These are phyloP conservation scores for Podiceps cristatus DNA, from an alignment of 2,113 vertebrate species.

Conservation along the genomic window DNA sequence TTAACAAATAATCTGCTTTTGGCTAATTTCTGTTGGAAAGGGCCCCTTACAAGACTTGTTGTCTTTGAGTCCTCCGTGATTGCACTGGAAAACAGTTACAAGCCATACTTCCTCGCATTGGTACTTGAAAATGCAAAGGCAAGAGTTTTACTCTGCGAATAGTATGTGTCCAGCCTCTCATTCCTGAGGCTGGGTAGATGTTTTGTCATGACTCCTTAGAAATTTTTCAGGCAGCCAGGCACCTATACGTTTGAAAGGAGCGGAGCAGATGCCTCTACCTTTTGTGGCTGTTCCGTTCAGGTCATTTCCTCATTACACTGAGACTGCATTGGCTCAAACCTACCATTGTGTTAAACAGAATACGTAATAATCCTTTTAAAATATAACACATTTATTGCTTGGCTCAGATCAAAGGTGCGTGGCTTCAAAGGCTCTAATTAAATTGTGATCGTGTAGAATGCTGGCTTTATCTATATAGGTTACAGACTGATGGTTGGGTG, in stretches of 20 bases:
- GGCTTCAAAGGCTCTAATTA: constrained; percentile 58
- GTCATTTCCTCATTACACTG: constrained; percentile 42
- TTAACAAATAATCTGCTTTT: neutral
- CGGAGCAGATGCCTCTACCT: neutral
- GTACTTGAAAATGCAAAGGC: neutral
- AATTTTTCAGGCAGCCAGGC: neutral
- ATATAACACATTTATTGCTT: constrained; percentile 29
- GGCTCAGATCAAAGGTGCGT: constrained; percentile 32
- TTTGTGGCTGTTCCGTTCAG: neutral
- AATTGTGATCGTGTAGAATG: neutral
- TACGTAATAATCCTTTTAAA: constrained; percentile 23
- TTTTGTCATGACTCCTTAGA: neutral
- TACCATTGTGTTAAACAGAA: constrained; percentile 3
- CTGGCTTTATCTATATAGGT: neutral
- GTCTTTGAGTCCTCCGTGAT: neutral
- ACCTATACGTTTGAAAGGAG: neutral
- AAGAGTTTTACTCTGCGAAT: neutral
- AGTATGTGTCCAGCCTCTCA: neutral
- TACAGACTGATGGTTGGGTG: neutral
- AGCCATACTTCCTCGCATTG: rapidly evolving
- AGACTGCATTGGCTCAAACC: neutral
- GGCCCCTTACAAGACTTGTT: neutral
- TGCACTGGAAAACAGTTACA: neutral
- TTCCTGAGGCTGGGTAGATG: neutral
- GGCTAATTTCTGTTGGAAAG: neutral